Conservation (phyloP, 1,140 invertebrate species). For the Vanessa tameamea region DNA sequence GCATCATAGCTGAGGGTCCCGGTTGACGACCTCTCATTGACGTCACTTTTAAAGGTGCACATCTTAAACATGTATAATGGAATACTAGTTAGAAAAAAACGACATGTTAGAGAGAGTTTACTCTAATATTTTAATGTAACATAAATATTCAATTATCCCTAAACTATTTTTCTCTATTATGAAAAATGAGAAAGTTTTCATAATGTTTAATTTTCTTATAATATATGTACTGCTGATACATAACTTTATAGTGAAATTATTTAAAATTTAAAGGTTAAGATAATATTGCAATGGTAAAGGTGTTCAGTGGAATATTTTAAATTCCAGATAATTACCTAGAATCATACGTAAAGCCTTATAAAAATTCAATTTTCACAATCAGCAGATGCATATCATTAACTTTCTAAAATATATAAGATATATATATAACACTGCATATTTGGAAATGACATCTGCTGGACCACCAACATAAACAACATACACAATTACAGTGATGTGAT, state of each 20-base stretch:
- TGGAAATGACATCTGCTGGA: conserved; percentile 29
- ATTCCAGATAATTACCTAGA: not conserved
- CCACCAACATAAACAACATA: conserved; percentile 21
- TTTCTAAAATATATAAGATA: conserved; percentile 26
- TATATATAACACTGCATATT: conserved; percentile 11
- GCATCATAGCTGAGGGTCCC: conserved; percentile 53
- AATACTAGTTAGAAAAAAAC: too few species aligned
- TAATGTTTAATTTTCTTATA: too few species aligned
- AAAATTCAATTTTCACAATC: not conserved
- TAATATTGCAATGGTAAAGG: too few species aligned
- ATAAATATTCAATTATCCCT: too few species aligned
- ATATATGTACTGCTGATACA: too few species aligned
- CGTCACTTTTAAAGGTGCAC: conserved; percentile 16
- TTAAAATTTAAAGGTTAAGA: too few species aligned
- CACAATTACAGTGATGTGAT: conserved; percentile 24
- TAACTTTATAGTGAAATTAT: too few species aligned
- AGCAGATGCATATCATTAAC: conserved; percentile 17
- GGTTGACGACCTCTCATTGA: conserved; percentile 61
- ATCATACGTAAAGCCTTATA: not conserved
- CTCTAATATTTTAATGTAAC: too few species aligned
- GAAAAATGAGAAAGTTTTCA: too few species aligned
- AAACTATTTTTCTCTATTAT: too few species aligned
- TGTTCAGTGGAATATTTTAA: too few species aligned
- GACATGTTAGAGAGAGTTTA: not conserved
- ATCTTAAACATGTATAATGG: not conserved